Evolutionary conservation across 1,140 invertebrate genomes (phyloP).

Genomic region (Hypothenemus hampei): DNA sequence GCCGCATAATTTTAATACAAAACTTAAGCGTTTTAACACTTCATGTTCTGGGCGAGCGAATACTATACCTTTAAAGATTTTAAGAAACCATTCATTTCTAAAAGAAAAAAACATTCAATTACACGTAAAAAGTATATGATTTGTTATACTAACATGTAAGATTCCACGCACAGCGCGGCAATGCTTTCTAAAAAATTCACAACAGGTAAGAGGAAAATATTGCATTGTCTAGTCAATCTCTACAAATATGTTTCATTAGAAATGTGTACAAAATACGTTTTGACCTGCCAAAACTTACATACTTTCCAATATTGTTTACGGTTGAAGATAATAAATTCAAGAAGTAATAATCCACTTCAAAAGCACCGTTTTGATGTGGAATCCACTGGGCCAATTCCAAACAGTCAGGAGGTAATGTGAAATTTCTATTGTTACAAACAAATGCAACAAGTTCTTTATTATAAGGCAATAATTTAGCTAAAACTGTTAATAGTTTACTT

Average conservation of each 20-base stretch:
- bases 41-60: slow-evolving; percentile 17
- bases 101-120: too few relatives aligned
- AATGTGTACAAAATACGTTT: not conserved
- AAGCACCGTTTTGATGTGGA: slow-evolving; percentile 16
- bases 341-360: slow-evolving; percentile 15
- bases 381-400: slow-evolving; percentile 11
- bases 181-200: slow-evolving; percentile 23
- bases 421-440: slow-evolving; percentile 19
- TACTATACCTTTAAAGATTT: slow-evolving; percentile 24
- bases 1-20: slow-evolving; percentile 25
- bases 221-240: slow-evolving; percentile 24
- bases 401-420: slow-evolving; percentile 3
- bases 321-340: slow-evolving; percentile 20
- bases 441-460: slow-evolving; percentile 20
- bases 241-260: slow-evolving; percentile 13
- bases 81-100: slow-evolving; percentile 9
- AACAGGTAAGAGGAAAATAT: slow-evolving; percentile 22
- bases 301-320: slow-evolving; percentile 29
- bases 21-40: slow-evolving; percentile 16
- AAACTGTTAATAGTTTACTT: slow-evolving; percentile 20
- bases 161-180: slow-evolving; percentile 7
- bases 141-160: slow-evolving; percentile 19
- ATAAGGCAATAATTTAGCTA: slow-evolving; percentile 26
- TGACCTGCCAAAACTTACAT: slow-evolving; percentile 22
- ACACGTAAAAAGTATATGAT: too few relatives aligned